phyloP scores from a whole-genome alignment of 2,888 invertebrate species.

The Onchidella celtica region DNA sequence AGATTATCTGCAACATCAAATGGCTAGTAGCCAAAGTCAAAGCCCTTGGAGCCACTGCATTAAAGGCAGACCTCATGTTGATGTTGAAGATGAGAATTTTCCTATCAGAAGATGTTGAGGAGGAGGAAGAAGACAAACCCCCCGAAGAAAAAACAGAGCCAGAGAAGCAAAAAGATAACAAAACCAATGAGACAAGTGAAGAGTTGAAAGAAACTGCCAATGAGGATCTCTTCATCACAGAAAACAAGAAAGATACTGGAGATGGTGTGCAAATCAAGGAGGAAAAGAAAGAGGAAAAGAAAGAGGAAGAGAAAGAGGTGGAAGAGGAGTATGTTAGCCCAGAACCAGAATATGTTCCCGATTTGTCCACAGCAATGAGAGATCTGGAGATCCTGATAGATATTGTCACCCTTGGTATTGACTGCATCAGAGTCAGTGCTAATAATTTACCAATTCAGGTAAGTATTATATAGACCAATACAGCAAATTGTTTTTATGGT shows the following conservation, averaged over 20 bases:
- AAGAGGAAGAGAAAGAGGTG: not conserved
- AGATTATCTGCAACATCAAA: conserved; percentile 96
- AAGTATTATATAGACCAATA: conserved; percentile 7
- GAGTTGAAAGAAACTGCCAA: not conserved
- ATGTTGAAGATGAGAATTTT: conserved; percentile 44
- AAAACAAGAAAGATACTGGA: not conserved
- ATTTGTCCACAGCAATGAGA: conserved; percentile 48
- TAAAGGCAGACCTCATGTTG: conserved; percentile 90
- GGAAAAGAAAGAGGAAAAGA: not conserved
- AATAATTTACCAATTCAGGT: conserved; percentile 62
- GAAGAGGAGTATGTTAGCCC: not conserved
- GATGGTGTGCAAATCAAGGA: not conserved
- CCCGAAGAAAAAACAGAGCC: not conserved
- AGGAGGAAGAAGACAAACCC: not conserved
- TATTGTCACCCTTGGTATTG: conserved; percentile 60
- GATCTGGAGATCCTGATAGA: conserved; percentile 59
- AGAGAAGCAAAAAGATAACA: not conserved
- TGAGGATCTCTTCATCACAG: not conserved
- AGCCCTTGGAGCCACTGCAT: conserved; percentile 95
- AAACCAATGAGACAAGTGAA: not conserved
- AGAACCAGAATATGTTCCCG: conserved; percentile 38
- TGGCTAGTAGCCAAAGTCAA: conserved; percentile 97
- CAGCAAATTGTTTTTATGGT: not conserved
- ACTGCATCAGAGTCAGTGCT: conserved; percentile 62
- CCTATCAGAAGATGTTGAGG: conserved; percentile 22